These are phyloP conservation scores for Hyperoodon ampullatus DNA, from an alignment of 2,113 vertebrate species.

Conservation along the genomic window DNA sequence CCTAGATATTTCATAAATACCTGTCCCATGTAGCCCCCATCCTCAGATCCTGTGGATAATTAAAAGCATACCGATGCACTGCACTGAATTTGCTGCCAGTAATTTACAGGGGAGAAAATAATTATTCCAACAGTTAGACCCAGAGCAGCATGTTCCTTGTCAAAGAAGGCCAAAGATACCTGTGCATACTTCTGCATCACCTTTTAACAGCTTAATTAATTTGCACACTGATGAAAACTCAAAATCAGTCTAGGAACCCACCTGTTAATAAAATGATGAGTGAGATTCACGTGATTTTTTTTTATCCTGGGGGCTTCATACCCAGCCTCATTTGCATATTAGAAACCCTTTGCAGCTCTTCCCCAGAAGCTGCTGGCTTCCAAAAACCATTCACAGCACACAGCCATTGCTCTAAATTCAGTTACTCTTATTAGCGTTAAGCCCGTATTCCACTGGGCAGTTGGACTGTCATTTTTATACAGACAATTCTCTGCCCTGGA, in stretches of 20 bases:
- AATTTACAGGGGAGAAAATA: slow-evolving; percentile 80
- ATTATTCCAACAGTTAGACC: slow-evolving; percentile 82
- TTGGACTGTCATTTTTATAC: background rate
- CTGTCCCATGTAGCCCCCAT: slow-evolving; percentile 67
- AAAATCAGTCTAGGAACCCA: slow-evolving; percentile 3
- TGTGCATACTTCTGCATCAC: slow-evolving; percentile 47
- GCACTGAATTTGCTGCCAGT: slow-evolving; percentile 72
- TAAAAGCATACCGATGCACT: slow-evolving; percentile 75
- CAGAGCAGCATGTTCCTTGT: slow-evolving; percentile 51
- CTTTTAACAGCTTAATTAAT: slow-evolving; percentile 75
- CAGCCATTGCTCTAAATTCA: background rate
- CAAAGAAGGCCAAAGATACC: slow-evolving; percentile 43
- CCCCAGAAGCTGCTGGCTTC: background rate
- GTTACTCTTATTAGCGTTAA: background rate
- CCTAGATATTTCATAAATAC: slow-evolving; percentile 79
- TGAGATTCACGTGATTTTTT: background rate
- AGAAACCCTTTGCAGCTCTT: slow-evolving; percentile 30
- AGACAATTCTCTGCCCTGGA: background rate
- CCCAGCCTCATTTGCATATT: slow-evolving; percentile 31
- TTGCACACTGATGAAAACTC: slow-evolving; percentile 51
- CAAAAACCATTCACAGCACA: background rate
- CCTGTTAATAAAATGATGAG: slow-evolving; percentile 71
- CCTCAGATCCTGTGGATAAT: slow-evolving; percentile 77
- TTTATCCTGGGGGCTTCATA: background rate
- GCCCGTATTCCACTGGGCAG: rapidly evolving